Evolutionary conservation across 2,113 vertebrate genomes (phyloP).

Genomic region (Spheniscus mendiculus): DNA sequence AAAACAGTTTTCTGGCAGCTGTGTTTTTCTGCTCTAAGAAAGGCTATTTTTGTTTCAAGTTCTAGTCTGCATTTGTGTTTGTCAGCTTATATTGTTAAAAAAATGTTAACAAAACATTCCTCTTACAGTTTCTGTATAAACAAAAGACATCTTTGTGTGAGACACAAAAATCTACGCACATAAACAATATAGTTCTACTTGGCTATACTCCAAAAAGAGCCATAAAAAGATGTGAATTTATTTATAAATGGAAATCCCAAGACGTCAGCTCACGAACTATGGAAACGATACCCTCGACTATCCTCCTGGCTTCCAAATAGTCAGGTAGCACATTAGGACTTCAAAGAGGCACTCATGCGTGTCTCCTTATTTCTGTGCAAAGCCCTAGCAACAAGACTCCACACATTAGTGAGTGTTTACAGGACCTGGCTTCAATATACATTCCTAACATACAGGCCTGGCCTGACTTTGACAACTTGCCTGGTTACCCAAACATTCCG

Average conservation of each 20-base stretch:
- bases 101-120: constrained; percentile 24
- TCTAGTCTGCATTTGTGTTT: neutral
- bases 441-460: constrained; percentile 24
- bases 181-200: neutral
- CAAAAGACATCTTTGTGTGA: constrained; percentile 14
- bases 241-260: neutral
- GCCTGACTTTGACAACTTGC: neutral
- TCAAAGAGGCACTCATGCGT: neutral
- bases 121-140: constrained; percentile 18
- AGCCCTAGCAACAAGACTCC: constrained; percentile 33
- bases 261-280: neutral
- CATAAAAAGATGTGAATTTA: neutral
- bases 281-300: neutral
- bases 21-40: neutral
- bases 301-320: neutral
- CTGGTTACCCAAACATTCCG: constrained; percentile 25
- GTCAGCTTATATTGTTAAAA: neutral
- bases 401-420: neutral
- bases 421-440: neutral
- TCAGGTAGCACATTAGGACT: neutral
- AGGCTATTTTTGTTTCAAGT: neutral
- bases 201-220: neutral
- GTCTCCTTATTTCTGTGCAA: neutral
- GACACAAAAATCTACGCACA: neutral
- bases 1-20: neutral